Conservation (phyloP, 2,113 vertebrate genomes). For the Colaptes auratus region DNA sequence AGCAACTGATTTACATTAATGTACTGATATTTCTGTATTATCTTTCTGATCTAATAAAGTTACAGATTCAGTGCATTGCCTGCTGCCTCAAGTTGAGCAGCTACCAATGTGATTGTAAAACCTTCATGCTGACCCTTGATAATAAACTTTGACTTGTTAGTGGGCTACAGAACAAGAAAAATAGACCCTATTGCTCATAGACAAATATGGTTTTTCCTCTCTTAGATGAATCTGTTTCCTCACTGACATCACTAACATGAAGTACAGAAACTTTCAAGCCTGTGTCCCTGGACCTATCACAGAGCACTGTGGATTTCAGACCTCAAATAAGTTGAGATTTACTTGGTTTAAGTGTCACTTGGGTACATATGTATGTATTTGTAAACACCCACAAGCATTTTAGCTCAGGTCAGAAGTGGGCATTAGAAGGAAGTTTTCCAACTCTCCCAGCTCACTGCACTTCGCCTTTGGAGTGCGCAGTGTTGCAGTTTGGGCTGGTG, state of each 20-base stretch:
- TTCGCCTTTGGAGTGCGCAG: rapidly evolving
- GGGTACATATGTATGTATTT: background rate
- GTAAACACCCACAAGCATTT: background rate
- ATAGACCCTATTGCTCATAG: background rate
- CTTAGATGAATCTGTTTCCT: background rate
- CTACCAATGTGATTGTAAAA: background rate
- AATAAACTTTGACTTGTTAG: background rate
- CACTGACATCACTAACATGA: background rate
- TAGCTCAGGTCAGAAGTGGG: background rate
- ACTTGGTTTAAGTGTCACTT: background rate
- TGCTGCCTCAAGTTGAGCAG: background rate
- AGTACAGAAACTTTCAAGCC: background rate
- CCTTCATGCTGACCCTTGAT: background rate
- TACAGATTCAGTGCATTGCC: background rate
- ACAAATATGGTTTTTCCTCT: background rate
- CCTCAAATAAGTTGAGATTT: background rate
- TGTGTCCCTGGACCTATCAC: background rate
- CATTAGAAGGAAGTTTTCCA: background rate
- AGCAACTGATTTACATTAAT: background rate
- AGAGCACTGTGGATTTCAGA: background rate
- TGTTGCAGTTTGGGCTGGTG: too few species aligned
- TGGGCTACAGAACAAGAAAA: background rate
- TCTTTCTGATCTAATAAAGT: background rate
- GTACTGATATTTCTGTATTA: background rate
- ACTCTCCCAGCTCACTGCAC: background rate